Conservation (phyloP, 2,113 vertebrate species). For the Butorides virescens region DNA sequence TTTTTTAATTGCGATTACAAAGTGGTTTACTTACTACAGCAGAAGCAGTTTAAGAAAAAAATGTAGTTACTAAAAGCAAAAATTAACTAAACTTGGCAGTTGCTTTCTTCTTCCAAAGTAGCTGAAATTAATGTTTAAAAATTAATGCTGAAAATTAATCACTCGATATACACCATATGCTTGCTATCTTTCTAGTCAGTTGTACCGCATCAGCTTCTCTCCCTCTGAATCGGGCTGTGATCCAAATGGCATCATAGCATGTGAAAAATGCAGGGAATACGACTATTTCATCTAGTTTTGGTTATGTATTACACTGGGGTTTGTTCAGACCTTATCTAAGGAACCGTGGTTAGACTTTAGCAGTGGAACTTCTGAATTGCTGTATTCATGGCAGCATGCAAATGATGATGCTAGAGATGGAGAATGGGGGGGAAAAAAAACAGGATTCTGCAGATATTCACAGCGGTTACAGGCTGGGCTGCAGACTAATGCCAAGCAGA, state of each 20-base stretch:
- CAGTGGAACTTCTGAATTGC: background rate
- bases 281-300: background rate
- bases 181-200: conserved; percentile 35
- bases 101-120: conserved; percentile 20
- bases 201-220: conserved; percentile 21
- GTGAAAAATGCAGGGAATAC: background rate
- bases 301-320: background rate
- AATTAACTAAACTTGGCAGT: conserved; percentile 34
- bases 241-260: background rate
- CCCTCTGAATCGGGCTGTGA: background rate
- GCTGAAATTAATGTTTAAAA: conserved; percentile 43
- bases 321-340: background rate
- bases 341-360: background rate
- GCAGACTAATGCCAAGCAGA: background rate
- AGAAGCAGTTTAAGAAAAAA: background rate
- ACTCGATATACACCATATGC: conserved; percentile 21
- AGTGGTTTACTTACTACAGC: background rate
- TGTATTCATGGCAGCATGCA: background rate
- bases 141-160: conserved; percentile 50
- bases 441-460: background rate
- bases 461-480: background rate
- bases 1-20: background rate
- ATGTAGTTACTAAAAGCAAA: background rate
- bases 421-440: background rate
- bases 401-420: background rate